Evolutionary conservation across 2,888 invertebrate genomes (phyloP), one percentile per base, ranked within the genome.

Genomic region (Mimachlamys varia): DNA sequence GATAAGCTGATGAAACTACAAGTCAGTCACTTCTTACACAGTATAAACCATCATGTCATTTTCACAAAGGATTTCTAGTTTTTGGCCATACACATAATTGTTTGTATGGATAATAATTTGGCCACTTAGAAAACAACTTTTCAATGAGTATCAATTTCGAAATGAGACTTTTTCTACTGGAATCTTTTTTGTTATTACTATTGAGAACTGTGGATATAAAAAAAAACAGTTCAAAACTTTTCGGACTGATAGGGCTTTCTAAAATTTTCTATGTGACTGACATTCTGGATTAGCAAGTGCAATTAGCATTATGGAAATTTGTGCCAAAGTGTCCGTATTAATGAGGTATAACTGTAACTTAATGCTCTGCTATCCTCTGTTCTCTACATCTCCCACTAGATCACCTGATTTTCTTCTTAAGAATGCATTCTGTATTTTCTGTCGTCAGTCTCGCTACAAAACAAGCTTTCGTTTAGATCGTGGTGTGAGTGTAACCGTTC

Each of bases 371-470:
- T 76, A 76, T 76, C 33, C 2, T 58, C 53, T 53, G 15, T 76
- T 76, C 33, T 33, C 27, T 10, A n/a, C 27, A 1, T 76, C 76
- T 33, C 22, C 4, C 33, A 33, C 62, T 62, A 22, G 62, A n/a
- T 62, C n/a, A 62, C 22, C 22, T 62, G 53, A 2, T 53, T 10
- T 53, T 5, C n/a, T 7, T 76, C 76, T 33, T 76, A 76, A 76
- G 76, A 76, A 33, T 76, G 76, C 76, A 27, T 33, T 76, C 33
- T 76, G 27, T 33, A 76, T 76, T 76, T 76, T 76, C 76, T 76
- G 33, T 76, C 76, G 33, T 76, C 76, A 76, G 76, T 76, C 76
- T 33, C 76, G 76, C 76, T 76, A 33, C 76, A 76, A 76, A 76
- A 76, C 76, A 76, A 76, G 76, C 76, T 76, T 76, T 76, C 76